A percentile compares a stretch with the other conserved stretches of the same genome.
phyloP scores from a whole-genome alignment of 2,888 invertebrate genomes.

The Dicyrtoma fusca region DNA sequence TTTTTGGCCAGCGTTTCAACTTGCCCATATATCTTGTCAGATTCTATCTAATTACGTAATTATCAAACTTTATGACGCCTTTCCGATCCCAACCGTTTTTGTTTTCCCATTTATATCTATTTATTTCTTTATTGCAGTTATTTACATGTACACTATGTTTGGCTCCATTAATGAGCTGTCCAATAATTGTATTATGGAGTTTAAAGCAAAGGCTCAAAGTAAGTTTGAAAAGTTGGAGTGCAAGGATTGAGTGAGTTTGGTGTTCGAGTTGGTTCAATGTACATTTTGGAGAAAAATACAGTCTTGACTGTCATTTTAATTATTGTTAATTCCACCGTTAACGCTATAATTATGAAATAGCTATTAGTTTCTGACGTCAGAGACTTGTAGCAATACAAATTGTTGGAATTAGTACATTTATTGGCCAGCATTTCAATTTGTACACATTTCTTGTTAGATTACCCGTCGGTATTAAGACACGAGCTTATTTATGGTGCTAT shows the following conservation, averaged over 20 bases:
- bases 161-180: not conserved
- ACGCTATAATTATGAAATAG: no score
- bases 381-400: no score
- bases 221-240: not conserved
- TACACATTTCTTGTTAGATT: no score
- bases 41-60: not conserved
- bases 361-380: no score
- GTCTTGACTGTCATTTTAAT: not conserved
- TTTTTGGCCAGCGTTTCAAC: not conserved
- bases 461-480: no score
- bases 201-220: not conserved
- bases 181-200: not conserved
- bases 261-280: slow-evolving; percentile 2
- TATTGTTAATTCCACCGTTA: not conserved
- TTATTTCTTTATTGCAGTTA: not conserved
- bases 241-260: not conserved
- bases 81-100: not conserved
- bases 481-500: no score
- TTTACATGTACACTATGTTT: not conserved
- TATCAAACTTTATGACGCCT: not conserved
- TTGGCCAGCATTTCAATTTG: no score
- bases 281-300: not conserved
- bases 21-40: not conserved
- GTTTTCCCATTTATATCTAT: not conserved
- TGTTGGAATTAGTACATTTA: no score